These are phyloP conservation scores for Hemiprocne comata DNA, from an alignment of 2,113 vertebrate species.

Conservation along the genomic window DNA sequence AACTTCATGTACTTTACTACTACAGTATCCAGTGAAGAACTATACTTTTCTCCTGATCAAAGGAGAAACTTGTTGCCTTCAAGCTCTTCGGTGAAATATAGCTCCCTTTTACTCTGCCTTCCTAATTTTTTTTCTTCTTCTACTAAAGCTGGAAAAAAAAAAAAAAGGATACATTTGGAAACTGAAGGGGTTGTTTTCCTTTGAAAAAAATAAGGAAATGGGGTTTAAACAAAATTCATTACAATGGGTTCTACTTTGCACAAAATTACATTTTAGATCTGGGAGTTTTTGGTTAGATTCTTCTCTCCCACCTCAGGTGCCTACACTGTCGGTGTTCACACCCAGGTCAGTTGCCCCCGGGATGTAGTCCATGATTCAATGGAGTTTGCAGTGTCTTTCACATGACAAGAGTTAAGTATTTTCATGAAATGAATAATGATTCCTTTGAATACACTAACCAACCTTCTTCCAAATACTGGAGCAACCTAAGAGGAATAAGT, in stretches of 20 bases:
- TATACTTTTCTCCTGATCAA: not conserved
- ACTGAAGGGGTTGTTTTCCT: not conserved
- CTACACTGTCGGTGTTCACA: not conserved
- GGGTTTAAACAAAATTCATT: not conserved
- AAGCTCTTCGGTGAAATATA: not conserved
- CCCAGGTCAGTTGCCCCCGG: not conserved
- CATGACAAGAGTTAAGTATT: not conserved
- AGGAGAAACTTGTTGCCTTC: not conserved
- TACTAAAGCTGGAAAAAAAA: not conserved
- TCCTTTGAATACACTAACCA: not conserved
- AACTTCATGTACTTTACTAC: conserved; percentile 2
- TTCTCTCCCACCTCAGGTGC: not conserved
- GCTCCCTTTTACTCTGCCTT: not conserved
- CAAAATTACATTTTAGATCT: not conserved
- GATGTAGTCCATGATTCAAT: no score
- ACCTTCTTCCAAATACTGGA: not conserved
- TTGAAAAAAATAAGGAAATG: not conserved
- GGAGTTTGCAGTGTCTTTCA: not conserved
- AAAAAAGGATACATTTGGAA: not conserved
- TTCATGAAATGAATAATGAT: not conserved
- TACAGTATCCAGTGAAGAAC: not conserved
- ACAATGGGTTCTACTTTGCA: not conserved
- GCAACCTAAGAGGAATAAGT: fast-evolving
- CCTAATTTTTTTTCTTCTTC: not conserved
- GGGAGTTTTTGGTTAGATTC: not conserved